Base-by-base conservation (phyloP, 2,797 vertebrate species). In the Hephaestus fuliginosus region DNA sequence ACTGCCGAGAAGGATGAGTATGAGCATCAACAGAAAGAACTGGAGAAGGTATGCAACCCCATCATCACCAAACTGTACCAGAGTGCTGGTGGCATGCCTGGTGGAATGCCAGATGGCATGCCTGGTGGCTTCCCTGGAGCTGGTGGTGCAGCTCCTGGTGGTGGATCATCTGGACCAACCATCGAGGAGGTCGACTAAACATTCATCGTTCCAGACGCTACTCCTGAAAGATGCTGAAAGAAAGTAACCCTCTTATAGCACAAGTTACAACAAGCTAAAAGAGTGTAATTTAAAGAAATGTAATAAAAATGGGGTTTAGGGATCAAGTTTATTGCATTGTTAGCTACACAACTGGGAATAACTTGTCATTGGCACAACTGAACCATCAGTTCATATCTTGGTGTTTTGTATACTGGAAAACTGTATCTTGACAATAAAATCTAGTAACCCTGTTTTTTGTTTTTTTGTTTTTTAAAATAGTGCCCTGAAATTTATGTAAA, bases 21-120 rank as follows among this genome's bases (percentile, higher is more conserved):
- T 79, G 96, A 96, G 52, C 96, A 96, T 82, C 96, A 96, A 36
- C 95, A 96, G 87, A 96, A 96, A 73, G 96, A 96, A 83, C 87
- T 96, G 90, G 96, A 96, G 91, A 96, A 96, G 83, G 91, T 96
- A 43, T 96, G 96, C 85, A 96, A 96, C 91, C 96, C 96, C 6
- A 96, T 96, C 84, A 94, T 96, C 89, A 96, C 95, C 11, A 96
- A 96, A 88, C 88, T 96, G 75, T 96, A 96, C 91, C 96, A 96
- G 92, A 88, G 93, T 78, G 96, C 96, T 11, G 96, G 96, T 6
- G 96, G 96, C 2, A 95, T 96, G 95, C 94, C 96, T 0, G 95
- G 94, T 22, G 95, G 95, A 0, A 98, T 98, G 97, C 98, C 97
- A 0, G 98, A 97, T 6, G 95, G 96, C 20, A 94, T 94, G 94